Base-by-base conservation (phyloP, 1,140 invertebrate species). In the Drosophila obscura region DNA sequence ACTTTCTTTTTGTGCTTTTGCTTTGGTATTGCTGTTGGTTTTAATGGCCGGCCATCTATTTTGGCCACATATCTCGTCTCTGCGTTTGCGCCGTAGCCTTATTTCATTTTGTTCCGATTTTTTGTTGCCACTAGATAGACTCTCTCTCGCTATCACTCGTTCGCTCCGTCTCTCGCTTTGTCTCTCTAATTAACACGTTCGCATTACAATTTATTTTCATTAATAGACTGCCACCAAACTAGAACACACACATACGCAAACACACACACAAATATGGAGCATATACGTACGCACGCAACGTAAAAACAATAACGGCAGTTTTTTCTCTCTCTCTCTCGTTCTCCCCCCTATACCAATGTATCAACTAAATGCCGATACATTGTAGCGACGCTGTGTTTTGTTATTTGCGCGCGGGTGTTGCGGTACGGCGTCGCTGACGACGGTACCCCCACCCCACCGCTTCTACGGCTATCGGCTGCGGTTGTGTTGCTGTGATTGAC, bases 171-270 rank as follows among this genome's bases (percentile, higher is more conserved):
- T 26, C 4, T 46, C 35, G 6, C 44, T 43, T 41, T 49, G 50
- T 58, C 62, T 71, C 28, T 72, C 59, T 72, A 83, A 83, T 84
- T 80, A 83, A 71, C 80, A 79, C 80, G 80, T 79, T 83, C 62
- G 55, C 65, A 79, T 83, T 79, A 75, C 80, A 83, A 68, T 83
- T 83, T 52, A 66, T 77, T 82, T 83, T 83, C 80, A 83, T 83
- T 84, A 84, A 83, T 79, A 79, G 71, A 43, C 44, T 49, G 44
- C 56, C 67, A 56, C 26, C 41, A 76, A 77, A 77, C 53, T 81
- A 81, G 78, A 80, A 75, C 80, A 64, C 65, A 43, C 43, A 57
- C 53, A 41, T 16, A 35, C n/a, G 28, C 11, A 48, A 49, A 26
- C 9, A 48, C 16, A 67, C 31, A 53, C 31, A 28, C 11, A 15